These are phyloP conservation scores for Anneissia japonica DNA, from an alignment of 35 echinoderm and acorn worm species.

Conservation along the genomic window DNA sequence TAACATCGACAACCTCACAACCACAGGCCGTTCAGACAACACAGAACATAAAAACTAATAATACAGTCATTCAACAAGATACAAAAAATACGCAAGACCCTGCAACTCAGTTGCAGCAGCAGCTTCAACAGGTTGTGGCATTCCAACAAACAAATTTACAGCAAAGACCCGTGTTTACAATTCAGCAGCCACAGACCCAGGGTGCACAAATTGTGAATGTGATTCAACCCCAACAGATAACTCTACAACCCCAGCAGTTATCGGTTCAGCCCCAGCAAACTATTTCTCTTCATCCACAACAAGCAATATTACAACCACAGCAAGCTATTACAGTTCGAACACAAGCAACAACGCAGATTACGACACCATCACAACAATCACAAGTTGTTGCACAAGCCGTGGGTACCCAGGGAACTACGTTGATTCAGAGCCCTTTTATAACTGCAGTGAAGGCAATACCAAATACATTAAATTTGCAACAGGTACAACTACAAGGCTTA, in stretches of 20 bases:
- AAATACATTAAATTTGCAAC: background rate
- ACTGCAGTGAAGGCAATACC: background rate
- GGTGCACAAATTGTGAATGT: background rate
- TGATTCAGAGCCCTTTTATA: background rate
- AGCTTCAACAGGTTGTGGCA: constrained; percentile 11
- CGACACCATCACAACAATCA: background rate
- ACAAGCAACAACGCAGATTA: background rate
- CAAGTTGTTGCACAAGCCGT: background rate
- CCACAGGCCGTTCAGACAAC: background rate
- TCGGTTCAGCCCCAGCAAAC: constrained; percentile 15
- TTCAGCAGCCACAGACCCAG: background rate
- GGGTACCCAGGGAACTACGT: background rate
- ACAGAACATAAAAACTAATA: background rate
- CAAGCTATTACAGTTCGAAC: background rate
- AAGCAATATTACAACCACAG: constrained; percentile 25
- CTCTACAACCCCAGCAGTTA: constrained; percentile 24
- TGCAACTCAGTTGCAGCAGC: constrained; percentile 1
- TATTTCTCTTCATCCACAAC: constrained; percentile 20
- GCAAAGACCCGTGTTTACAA: background rate
- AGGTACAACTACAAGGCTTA: background rate
- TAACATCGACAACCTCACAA: background rate
- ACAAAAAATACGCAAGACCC: background rate
- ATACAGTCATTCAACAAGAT: constrained; percentile 2
- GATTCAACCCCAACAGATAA: constrained; percentile 3
- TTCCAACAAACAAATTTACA: constrained; percentile 24